Evolutionary conservation across 2,113 vertebrate species (phyloP).

Genomic region (Podarcis raffonei): DNA sequence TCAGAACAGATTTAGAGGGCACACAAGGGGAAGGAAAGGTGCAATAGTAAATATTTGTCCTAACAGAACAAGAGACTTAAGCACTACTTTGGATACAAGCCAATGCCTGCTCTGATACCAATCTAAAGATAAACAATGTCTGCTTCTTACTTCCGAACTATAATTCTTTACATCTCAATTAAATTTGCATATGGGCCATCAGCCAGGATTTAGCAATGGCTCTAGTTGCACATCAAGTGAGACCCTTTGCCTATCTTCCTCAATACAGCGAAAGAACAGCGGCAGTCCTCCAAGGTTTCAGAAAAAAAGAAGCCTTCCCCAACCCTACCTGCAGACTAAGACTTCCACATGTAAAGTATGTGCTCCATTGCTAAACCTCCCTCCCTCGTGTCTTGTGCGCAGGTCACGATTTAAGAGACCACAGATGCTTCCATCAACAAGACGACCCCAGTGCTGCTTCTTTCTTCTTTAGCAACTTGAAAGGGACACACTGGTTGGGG

Average conservation of each 20-base stretch:
- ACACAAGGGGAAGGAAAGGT: too few relatives aligned
- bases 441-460: not conserved
- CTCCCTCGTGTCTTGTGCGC: not conserved
- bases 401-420: not conserved
- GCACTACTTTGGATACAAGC: too few relatives aligned
- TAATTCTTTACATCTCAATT: not conserved
- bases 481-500: too few relatives aligned
- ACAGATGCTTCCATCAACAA: not conserved
- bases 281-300: not conserved
- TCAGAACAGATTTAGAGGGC: too few relatives aligned
- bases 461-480: not conserved
- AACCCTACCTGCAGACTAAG: not conserved
- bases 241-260: too few relatives aligned
- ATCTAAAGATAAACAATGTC: not conserved
- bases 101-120: not conserved
- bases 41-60: too few relatives aligned
- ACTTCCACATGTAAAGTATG: not conserved
- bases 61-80: too few relatives aligned
- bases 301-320: not conserved
- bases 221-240: not conserved
- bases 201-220: not conserved
- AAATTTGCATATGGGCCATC: too few relatives aligned
- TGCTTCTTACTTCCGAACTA: not conserved
- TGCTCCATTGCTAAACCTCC: not conserved
- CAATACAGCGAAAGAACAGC: not conserved